phyloP scores from a whole-genome alignment of 2,797 vertebrate genomes.

The Syngnathus rostellatus region DNA sequence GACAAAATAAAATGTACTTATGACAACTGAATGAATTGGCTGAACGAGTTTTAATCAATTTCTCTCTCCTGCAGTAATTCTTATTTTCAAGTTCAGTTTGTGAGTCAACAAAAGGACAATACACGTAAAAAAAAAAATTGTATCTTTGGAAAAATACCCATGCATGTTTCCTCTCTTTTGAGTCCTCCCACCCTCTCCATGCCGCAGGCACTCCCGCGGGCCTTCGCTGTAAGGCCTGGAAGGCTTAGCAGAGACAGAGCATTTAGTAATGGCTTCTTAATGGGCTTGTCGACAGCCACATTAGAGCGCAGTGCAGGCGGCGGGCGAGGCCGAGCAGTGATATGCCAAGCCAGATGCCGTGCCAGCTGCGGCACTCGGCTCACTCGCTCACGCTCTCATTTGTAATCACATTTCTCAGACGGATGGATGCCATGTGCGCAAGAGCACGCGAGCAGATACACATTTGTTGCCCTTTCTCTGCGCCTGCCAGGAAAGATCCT shows the following conservation, averaged over 20 bases:
- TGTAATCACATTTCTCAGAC: slow-evolving; percentile 77
- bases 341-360: slow-evolving; percentile 76
- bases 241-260: slow-evolving; percentile 66
- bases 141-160: neutral
- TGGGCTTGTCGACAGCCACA: slow-evolving; percentile 74
- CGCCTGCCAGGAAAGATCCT: slow-evolving; percentile 8
- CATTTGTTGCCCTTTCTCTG: slow-evolving; percentile 34
- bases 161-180: slow-evolving; percentile 10
- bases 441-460: slow-evolving; percentile 46
- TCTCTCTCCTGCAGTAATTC: too few relatives aligned
- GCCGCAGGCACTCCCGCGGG: slow-evolving; percentile 54
- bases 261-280: slow-evolving; percentile 76
- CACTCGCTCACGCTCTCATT: slow-evolving; percentile 61
- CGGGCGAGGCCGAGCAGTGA: slow-evolving; percentile 60
- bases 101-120: neutral
- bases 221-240: slow-evolving; percentile 58
- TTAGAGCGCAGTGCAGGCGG: slow-evolving; percentile 64
- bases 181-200: slow-evolving; percentile 23
- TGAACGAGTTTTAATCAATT: too few relatives aligned
- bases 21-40: too few relatives aligned
- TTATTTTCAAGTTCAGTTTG: neutral
- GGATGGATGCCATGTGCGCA: slow-evolving; percentile 55
- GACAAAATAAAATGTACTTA: too few relatives aligned
- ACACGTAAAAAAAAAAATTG: neutral
- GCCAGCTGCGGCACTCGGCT: slow-evolving; percentile 65